phyloP scores from a whole-genome alignment of 2,113 vertebrate genomes.

The Scomber scombrus region DNA sequence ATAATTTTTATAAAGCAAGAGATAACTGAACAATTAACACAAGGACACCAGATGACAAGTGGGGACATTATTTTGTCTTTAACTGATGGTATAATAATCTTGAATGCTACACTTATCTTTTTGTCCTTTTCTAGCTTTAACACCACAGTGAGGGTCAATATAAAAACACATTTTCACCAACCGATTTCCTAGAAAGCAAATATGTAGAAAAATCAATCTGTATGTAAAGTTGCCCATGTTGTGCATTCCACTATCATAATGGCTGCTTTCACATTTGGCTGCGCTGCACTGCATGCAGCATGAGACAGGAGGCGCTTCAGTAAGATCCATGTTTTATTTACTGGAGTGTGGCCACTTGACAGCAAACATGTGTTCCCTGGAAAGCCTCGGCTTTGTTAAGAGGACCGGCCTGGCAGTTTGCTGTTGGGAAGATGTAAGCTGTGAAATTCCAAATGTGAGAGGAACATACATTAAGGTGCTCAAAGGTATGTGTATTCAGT shows the following conservation, averaged over 20 bases:
- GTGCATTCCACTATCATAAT: conserved; percentile 13
- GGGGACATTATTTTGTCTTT: too few relatives aligned
- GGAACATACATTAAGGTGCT: conserved; percentile 56
- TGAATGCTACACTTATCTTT: too few relatives aligned
- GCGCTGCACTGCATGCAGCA: conserved; percentile 5
- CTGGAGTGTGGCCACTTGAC: conserved; percentile 53
- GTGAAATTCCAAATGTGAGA: conserved; percentile 65
- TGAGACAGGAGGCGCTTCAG: conserved; percentile 24
- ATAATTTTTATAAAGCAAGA: too few relatives aligned
- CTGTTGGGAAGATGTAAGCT: conserved; percentile 46
- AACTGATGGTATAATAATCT: too few relatives aligned
- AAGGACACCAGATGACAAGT: too few relatives aligned
- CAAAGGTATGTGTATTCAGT: conserved; percentile 41
- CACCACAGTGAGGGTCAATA: background rate
- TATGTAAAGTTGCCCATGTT: background rate
- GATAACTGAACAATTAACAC: too few relatives aligned
- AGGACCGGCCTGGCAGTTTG: conserved; percentile 41
- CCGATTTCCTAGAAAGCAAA: background rate
- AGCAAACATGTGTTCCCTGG: conserved; percentile 53
- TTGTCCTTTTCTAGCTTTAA: too few relatives aligned
- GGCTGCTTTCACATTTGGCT: conserved; percentile 26
- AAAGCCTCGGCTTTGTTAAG: conserved; percentile 40
- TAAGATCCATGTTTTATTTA: conserved; percentile 59
- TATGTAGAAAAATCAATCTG: background rate
- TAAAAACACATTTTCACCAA: background rate